These are phyloP conservation scores for Metellina segmentata DNA, from an alignment of 2,888 invertebrate species.

Conservation along the genomic window DNA sequence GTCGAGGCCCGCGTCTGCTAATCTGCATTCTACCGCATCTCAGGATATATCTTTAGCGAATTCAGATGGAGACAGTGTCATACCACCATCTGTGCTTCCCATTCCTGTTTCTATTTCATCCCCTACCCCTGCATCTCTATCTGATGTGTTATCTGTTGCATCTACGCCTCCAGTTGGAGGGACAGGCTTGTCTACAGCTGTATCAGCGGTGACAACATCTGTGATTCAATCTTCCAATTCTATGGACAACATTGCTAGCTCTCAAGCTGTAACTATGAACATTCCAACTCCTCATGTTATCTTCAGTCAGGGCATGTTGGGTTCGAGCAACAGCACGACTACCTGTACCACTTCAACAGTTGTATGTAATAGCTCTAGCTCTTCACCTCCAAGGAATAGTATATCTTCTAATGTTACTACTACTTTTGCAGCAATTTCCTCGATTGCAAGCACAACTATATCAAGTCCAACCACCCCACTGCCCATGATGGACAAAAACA, in stretches of 20 bases:
- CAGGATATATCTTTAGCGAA: conserved; percentile 64
- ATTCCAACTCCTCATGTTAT: conserved; percentile 75
- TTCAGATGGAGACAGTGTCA: conserved; percentile 53
- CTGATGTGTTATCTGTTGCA: conserved; percentile 69
- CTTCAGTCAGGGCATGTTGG: conserved; percentile 69
- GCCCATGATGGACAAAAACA: conserved; percentile 77
- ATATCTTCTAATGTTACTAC: conserved; percentile 76
- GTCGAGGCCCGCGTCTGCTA: conserved; percentile 20
- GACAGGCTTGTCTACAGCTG: conserved; percentile 56
- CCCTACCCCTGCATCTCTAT: conserved; percentile 48
- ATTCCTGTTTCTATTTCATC: conserved; percentile 54
- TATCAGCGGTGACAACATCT: conserved; percentile 73
- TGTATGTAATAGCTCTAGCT: conserved; percentile 58
- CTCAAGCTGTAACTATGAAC: conserved; percentile 68
- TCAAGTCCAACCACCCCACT: conserved; percentile 72
- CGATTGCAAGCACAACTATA: conserved; percentile 74
- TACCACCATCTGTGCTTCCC: conserved; percentile 39
- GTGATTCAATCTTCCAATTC: conserved; percentile 73
- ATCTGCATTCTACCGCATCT: conserved; percentile 46
- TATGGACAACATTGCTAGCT: conserved; percentile 54
- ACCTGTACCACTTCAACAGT: conserved; percentile 62
- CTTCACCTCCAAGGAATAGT: conserved; percentile 63
- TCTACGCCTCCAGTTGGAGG: conserved; percentile 56
- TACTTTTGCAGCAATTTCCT: conserved; percentile 74
- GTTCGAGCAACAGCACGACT: conserved; percentile 27